phyloP scores from a whole-genome alignment of 1,140 invertebrate species.

The Panagrolaimus sp. region DNA sequence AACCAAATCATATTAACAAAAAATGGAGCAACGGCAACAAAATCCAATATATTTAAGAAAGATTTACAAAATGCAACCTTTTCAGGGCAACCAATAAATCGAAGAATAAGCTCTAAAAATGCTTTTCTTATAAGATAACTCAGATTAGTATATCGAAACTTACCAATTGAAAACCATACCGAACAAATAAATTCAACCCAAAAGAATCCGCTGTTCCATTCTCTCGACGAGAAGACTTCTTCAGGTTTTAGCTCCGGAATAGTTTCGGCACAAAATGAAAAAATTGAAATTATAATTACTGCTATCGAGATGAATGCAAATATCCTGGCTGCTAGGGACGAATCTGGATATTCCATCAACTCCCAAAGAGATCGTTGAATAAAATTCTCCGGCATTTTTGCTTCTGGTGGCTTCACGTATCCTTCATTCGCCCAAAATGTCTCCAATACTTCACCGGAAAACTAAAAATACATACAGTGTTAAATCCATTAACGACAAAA shows the following conservation, averaged over 20 bases:
- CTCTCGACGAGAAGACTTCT: slow-evolving; percentile 19
- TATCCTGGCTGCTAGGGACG: slow-evolving; percentile 91
- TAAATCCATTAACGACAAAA: no score
- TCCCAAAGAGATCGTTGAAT: slow-evolving; percentile 71
- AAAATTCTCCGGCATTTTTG: slow-evolving; percentile 31
- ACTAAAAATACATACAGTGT: slow-evolving; percentile 19
- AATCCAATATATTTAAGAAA: slow-evolving; percentile 98
- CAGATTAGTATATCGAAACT: slow-evolving; percentile 12
- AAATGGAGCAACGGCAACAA: slow-evolving; percentile 94
- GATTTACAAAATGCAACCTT: slow-evolving; percentile 59
- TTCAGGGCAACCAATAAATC: slow-evolving; percentile 83
- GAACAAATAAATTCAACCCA: slow-evolving; percentile 86
- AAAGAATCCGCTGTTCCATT: no score
- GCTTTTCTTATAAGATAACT: no score
- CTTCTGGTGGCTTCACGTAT: slow-evolving; percentile 39
- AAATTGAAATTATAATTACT: slow-evolving; percentile 86
- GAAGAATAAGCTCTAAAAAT: slow-evolving; percentile 95
- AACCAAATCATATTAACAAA: slow-evolving; percentile 89
- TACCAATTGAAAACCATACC: slow-evolving; percentile 56
- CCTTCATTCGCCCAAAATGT: slow-evolving; percentile 57
- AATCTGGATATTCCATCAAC: slow-evolving; percentile 97
- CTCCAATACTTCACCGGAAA: slow-evolving; percentile 51
- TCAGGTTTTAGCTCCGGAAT: slow-evolving; percentile 88
- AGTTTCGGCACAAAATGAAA: slow-evolving; percentile 99
- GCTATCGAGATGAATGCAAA: slow-evolving; percentile 99